Base-by-base conservation (phyloP, 2,888 invertebrate genomes). In the Amblyteles armatorius region DNA sequence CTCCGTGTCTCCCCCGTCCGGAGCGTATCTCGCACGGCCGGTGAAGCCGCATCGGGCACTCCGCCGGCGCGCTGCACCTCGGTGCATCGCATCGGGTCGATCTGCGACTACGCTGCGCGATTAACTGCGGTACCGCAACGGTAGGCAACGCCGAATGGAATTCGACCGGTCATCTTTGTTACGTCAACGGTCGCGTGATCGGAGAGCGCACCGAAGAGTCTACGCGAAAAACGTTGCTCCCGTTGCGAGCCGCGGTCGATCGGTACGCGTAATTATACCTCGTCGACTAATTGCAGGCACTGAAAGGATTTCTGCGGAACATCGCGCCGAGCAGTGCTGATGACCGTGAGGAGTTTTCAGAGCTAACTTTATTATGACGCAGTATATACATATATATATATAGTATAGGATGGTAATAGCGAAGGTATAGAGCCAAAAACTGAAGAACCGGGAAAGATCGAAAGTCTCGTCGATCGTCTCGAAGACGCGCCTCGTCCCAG, bases 401-500 rank as follows among this genome's bases (percentile, higher is more conserved):
- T 11, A 22, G 63, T 40, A 50, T 16, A 36, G 22, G 36, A 29
- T 40, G 9, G 11, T 19, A n/a, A 11, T 36, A 5, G 4, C 44
- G 3, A 16, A 13, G 3, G 11, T 13, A 44, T 3, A 71, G 11
- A 22, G 74, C 67, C 68, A 57, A 83, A 81, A 79, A 80, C 60
- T 71, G 65, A 55, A 79, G 79, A 86, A 72, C 79, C 36, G 48
- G 55, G 78, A 65, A 79, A 83, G 83, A 87, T 83, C 85, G 84
- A 87, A 80, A 84, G 83, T 83, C 79, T 69, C 77, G 68, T 63
- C 67, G 83, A 80, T 87, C 85, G 84, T 69, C 82, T 63, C 82
- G 71, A 84, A 82, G 76, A 69, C 69, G 65, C 77, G 55, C 77
- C 52, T 67, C 78, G 33, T 71, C 57, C 50, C 60, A 36, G 67